phyloP scores from a whole-genome alignment of 2,797 vertebrate species.

The Euthynnus affinis region DNA sequence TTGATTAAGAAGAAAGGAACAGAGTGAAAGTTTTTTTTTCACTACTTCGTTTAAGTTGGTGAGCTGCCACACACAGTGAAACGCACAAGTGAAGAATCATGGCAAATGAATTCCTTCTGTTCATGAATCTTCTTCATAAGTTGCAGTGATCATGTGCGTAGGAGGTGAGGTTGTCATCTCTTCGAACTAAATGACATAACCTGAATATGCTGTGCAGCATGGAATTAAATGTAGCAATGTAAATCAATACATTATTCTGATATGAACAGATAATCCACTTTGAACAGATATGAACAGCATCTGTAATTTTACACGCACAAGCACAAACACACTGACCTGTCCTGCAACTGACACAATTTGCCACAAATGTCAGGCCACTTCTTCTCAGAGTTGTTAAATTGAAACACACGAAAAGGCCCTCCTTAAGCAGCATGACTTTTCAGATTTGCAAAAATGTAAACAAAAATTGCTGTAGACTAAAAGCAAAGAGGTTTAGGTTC shows the following conservation, averaged over 20 bases:
- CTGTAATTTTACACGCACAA: no score
- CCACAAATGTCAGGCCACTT: no score
- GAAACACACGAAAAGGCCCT: no score
- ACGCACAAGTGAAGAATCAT: slow-evolving; percentile 26
- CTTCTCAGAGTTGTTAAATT: neutral
- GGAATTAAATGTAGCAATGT: no score
- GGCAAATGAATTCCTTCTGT: slow-evolving; percentile 27
- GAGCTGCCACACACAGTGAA: slow-evolving; percentile 61
- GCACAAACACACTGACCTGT: neutral
- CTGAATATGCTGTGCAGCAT: slow-evolving; percentile 3
- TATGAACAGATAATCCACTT: neutral
- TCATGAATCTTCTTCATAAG: slow-evolving; percentile 43
- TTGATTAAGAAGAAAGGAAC: slow-evolving; percentile 84
- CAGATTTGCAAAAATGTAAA: neutral
- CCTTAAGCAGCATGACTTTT: neutral
- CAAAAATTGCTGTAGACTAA: neutral
- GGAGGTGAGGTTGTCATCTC: slow-evolving; percentile 26
- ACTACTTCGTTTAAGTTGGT: slow-evolving; percentile 58
- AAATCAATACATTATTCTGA: neutral
- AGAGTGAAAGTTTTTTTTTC: slow-evolving; percentile 73
- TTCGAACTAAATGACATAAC: slow-evolving; percentile 24
- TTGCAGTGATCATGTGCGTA: slow-evolving; percentile 35
- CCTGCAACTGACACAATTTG: neutral
- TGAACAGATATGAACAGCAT: no score
- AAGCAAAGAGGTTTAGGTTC: neutral